Base-by-base conservation (phyloP, 1,140 invertebrate species). In the Linepithema humile region DNA sequence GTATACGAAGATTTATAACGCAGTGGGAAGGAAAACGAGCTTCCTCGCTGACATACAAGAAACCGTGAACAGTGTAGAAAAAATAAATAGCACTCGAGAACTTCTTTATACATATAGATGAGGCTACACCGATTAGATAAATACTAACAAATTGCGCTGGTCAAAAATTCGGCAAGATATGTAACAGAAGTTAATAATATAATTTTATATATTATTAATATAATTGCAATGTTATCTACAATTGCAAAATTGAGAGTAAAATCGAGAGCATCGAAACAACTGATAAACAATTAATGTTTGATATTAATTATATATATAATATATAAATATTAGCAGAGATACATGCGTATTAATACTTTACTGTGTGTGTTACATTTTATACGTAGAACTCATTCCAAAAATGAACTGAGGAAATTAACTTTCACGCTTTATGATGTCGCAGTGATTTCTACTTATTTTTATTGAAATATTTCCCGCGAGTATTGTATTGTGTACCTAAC, bases 361-460 rank as follows among this genome's bases (percentile, higher is more conserved):
- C n/a, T n/a, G n/a, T n/a, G n/a, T n/a, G n/a, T n/a, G n/a, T n/a
- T n/a, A n/a, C n/a, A n/a, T n/a, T n/a, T n/a, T n/a, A n/a, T n/a
- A n/a, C n/a, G n/a, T 2, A 96, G 96, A 60, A 96, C 96, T 88
- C 95, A 96, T 48, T 99, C 98, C 92, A 97, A 98, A 60, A 97
- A 97, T 86, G n/a, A n/a, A 95, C 97, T 45, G 97, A 98, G 65
- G 97, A 99, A 91, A 97, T 99, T 93, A 98, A 97, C 15, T 98
- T 99, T 99, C 90, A 98, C 97, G 78, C 99, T 99, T 85, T 96
- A 98, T 88, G 99, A 99, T 93, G 99, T 99, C 84, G 98, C 98
- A 53, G 98, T 98, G 1, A 98, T 99, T 99, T 91, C 98, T 99
- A 69, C 97, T 99, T 0, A 98, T 99, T 82, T 98, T 98, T 88